A percentile compares a stretch with the other conserved stretches of the same genome.
These are phyloP conservation scores for Malurus elegans DNA, from an alignment of 2,113 vertebrate genomes.

Conservation along the genomic window DNA sequence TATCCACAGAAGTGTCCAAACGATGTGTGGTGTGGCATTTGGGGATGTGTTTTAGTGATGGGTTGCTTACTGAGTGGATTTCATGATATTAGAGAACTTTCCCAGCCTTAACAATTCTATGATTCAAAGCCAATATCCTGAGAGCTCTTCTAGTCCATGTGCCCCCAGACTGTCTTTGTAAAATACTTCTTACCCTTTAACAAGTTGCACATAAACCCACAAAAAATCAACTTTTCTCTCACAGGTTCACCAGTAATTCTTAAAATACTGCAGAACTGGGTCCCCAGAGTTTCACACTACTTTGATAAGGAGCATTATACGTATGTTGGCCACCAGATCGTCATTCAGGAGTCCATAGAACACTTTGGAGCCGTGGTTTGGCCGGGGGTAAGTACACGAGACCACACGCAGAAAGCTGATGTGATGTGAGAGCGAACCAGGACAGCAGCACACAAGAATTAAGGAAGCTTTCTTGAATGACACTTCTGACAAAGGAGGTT, in stretches of 20 bases:
- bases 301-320: constrained; percentile 75
- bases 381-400: constrained; percentile 70
- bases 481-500: background rate
- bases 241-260: constrained; percentile 59
- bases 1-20: background rate
- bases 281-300: constrained; percentile 64
- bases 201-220: background rate
- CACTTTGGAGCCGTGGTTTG: constrained; percentile 74
- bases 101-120: background rate
- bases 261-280: constrained; percentile 66
- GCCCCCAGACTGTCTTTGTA: rapidly evolving
- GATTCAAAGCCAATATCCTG: background rate
- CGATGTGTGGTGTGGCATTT: background rate
- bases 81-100: background rate
- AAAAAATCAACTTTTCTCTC: background rate
- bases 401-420: background rate
- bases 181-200: background rate
- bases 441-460: background rate
- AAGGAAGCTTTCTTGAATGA: background rate
- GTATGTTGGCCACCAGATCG: constrained; percentile 68
- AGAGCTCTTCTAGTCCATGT: background rate
- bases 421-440: background rate
- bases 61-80: background rate
- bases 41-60: background rate
- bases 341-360: constrained; percentile 79